Conservation (phyloP, 2,113 vertebrate genomes). For the Thamnaconus septentrionalis region DNA sequence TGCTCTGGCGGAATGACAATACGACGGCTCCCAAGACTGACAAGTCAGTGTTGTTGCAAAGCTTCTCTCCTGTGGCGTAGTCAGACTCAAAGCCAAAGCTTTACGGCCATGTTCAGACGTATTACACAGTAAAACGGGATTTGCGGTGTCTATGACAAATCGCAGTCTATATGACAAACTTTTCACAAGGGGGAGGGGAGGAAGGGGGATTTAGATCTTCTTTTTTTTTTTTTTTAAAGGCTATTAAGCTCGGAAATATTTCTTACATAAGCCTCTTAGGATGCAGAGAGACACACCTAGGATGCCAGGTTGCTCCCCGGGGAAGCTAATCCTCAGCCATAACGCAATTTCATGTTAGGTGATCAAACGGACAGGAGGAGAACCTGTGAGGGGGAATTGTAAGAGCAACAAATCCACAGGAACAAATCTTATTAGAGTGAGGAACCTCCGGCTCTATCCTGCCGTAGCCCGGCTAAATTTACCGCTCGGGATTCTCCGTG, state of each 20-base stretch:
- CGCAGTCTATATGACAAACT: slow-evolving; percentile 60
- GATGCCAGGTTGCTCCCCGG: slow-evolving; percentile 63
- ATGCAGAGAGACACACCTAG: slow-evolving; percentile 74
- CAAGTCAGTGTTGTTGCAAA: slow-evolving; percentile 57
- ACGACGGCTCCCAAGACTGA: slow-evolving; percentile 28
- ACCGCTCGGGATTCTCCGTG: slow-evolving; percentile 31
- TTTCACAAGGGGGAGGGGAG: slow-evolving; percentile 35
- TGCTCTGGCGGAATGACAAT: not conserved
- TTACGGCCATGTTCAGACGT: slow-evolving; percentile 49
- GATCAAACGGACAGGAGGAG: slow-evolving; percentile 74
- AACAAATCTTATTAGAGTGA: slow-evolving; percentile 77
- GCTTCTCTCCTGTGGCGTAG: slow-evolving; percentile 51
- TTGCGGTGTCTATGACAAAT: slow-evolving; percentile 64
- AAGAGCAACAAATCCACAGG: slow-evolving; percentile 70
- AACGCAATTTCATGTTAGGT: slow-evolving; percentile 75
- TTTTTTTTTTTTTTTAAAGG: slow-evolving; percentile 63
- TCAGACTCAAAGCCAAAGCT: slow-evolving; percentile 57
- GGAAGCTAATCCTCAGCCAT: slow-evolving; percentile 69
- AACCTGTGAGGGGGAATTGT: slow-evolving; percentile 71
- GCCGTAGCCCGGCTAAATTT: slow-evolving; percentile 38
- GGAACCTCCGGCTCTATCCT: slow-evolving; percentile 51
- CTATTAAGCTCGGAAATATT: slow-evolving; percentile 72
- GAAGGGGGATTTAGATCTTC: slow-evolving; percentile 63
- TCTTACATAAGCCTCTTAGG: slow-evolving; percentile 75
- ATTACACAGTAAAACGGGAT: slow-evolving; percentile 72